These are phyloP conservation scores for Temnopleurus reevesii DNA, from an alignment of 53 echinoderm and acorn worm species.

Conservation along the genomic window DNA sequence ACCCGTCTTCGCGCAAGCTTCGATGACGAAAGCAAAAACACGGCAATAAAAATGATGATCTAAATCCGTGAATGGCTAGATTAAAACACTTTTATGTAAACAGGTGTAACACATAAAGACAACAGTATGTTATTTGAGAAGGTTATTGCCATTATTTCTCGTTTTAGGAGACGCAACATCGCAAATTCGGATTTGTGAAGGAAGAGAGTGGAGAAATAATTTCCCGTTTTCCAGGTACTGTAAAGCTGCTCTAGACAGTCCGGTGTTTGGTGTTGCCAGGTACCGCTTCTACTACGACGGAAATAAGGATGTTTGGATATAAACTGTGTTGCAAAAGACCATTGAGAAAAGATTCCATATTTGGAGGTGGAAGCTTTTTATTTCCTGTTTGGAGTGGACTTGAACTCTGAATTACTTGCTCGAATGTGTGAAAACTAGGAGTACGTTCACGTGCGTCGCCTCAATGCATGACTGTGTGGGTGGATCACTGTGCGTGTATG, in stretches of 20 bases:
- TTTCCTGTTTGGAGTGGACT: slow-evolving; percentile 32
- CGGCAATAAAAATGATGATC: neutral
- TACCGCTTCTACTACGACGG: neutral
- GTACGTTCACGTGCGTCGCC: neutral
- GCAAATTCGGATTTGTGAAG: neutral
- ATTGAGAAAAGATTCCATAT: neutral
- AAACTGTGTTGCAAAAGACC: neutral
- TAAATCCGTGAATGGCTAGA: neutral
- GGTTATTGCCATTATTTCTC: neutral
- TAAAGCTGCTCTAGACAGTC: neutral
- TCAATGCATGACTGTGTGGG: too few relatives aligned
- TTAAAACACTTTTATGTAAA: slow-evolving; percentile 33
- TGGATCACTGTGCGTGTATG: too few relatives aligned
- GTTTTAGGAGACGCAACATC: neutral
- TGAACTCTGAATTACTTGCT: neutral
- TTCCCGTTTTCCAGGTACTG: slow-evolving; percentile 14
- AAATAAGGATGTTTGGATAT: neutral
- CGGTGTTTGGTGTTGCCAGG: slow-evolving; percentile 19
- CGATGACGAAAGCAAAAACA: neutral
- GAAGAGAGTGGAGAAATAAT: neutral
- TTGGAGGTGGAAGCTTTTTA: slow-evolving; percentile 21
- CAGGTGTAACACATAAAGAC: slow-evolving; percentile 13
- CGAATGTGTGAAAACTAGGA: neutral
- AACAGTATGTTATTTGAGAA: neutral
- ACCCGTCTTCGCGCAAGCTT: neutral